These are phyloP conservation scores for Pararge aegeria DNA, from an alignment of 1,140 invertebrate genomes.

Conservation along the genomic window DNA sequence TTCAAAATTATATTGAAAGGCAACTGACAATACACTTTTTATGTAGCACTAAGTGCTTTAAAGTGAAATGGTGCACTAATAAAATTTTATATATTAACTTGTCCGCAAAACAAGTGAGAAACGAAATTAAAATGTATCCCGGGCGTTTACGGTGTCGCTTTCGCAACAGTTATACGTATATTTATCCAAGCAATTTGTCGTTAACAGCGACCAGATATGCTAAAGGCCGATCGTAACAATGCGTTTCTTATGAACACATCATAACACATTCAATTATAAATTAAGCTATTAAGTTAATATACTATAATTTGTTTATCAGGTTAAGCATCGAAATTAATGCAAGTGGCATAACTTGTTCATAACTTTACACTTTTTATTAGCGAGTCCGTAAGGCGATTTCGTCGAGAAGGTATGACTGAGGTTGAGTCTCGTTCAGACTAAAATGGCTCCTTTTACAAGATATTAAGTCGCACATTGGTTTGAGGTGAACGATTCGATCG, in stretches of 20 bases:
- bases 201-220: conserved; percentile 52
- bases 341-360: conserved; percentile 76
- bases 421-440: conserved; percentile 26
- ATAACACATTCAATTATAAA: conserved; percentile 77
- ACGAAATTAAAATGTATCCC: conserved; percentile 35
- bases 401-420: conserved; percentile 59
- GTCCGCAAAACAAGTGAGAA: conserved; percentile 34
- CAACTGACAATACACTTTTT: conserved; percentile 18
- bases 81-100: conserved; percentile 47
- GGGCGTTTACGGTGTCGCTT: conserved; percentile 39
- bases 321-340: conserved; percentile 79
- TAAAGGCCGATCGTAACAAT: conserved; percentile 66
- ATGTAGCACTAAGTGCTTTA: conserved; percentile 17
- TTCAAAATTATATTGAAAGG: conserved; percentile 22
- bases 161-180: conserved; percentile 36
- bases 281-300: conserved; percentile 79
- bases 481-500: conserved; percentile 32
- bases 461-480: conserved; percentile 32
- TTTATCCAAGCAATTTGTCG: conserved; percentile 61
- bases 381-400: conserved; percentile 72
- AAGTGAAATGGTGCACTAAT: conserved; percentile 29
- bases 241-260: conserved; percentile 63
- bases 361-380: conserved; percentile 78
- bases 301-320: conserved; percentile 79
- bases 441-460: conserved; percentile 33